Conservation (phyloP, 2,113 vertebrate species). For the Lampris incognitus region DNA sequence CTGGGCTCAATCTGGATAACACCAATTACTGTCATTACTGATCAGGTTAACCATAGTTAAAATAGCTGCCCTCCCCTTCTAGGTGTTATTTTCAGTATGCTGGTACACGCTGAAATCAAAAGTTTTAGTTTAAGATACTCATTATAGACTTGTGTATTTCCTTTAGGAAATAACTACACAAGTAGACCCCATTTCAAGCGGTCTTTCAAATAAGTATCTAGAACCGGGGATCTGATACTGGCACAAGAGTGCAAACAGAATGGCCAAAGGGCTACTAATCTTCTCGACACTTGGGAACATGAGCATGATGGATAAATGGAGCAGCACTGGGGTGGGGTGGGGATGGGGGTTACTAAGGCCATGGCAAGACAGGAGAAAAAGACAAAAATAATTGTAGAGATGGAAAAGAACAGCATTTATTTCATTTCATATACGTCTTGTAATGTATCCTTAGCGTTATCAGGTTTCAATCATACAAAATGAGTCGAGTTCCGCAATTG, state of each 20-base stretch:
- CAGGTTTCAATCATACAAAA: conserved; percentile 73
- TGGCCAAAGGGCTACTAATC: conserved; percentile 27
- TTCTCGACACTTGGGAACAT: conserved; percentile 38
- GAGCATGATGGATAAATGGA: conserved; percentile 39
- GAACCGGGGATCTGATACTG: conserved; percentile 3
- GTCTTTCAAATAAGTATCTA: not conserved
- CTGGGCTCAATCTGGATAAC: conserved; percentile 10
- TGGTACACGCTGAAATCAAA: not conserved
- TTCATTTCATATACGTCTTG: conserved; percentile 47
- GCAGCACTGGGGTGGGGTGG: conserved; percentile 41
- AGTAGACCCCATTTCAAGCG: conserved; percentile 4
- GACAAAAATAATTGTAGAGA: conserved; percentile 40
- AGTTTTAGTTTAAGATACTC: conserved; percentile 4
- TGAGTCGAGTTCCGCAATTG: conserved; percentile 51
- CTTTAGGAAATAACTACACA: not conserved
- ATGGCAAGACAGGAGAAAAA: conserved; percentile 62
- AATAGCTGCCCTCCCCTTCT: not conserved
- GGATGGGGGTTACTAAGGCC: conserved; percentile 73
- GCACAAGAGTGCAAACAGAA: conserved; percentile 21
- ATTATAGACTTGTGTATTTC: not conserved
- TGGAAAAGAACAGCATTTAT: conserved; percentile 60
- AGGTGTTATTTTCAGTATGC: not conserved
- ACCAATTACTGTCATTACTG: conserved; percentile 8
- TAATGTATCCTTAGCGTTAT: conserved; percentile 58
- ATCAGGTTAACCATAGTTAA: not conserved